These are phyloP conservation scores for Melieria omissa DNA, from an alignment of 2,888 invertebrate genomes.

Conservation along the genomic window DNA sequence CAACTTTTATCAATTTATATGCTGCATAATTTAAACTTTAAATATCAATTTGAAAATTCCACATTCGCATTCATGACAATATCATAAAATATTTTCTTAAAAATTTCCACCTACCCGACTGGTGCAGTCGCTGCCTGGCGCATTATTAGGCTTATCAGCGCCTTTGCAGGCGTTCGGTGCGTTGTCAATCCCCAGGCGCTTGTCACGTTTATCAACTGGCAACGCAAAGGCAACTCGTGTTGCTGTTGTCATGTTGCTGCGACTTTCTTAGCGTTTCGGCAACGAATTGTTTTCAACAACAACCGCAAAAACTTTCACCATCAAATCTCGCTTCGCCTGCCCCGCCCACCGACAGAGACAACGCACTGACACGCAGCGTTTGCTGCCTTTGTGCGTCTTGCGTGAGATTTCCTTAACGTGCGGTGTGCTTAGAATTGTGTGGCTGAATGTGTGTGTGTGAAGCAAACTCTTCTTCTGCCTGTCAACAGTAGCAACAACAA, in stretches of 20 bases:
- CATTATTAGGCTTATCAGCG: constrained; percentile 29
- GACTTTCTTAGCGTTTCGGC: background rate
- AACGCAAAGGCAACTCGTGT: constrained; percentile 3
- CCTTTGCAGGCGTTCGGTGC: constrained; percentile 9
- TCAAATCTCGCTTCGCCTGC: constrained; percentile 10
- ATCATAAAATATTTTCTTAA: background rate
- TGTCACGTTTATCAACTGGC: constrained; percentile 1
- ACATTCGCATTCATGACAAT: constrained; percentile 9
- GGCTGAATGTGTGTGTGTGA: background rate
- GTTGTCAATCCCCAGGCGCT: constrained; percentile 14
- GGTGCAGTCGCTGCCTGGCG: background rate
- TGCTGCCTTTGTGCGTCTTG: too few relatives aligned
- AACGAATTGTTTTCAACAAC: constrained; percentile 2
- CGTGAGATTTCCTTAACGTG: too few relatives aligned
- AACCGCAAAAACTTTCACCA: constrained; percentile 18
- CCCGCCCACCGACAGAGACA: too few relatives aligned
- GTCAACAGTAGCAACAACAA: background rate
- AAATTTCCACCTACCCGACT: background rate
- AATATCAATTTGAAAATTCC: constrained; percentile 25
- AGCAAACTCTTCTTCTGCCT: background rate
- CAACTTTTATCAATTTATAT: constrained; percentile 18
- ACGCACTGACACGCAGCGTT: too few relatives aligned
- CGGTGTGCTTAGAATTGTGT: background rate
- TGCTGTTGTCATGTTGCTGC: background rate
- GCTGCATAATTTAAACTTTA: constrained; percentile 29